Base-by-base conservation (phyloP, 1,140 invertebrate genomes). In the Mamestra configurata region DNA sequence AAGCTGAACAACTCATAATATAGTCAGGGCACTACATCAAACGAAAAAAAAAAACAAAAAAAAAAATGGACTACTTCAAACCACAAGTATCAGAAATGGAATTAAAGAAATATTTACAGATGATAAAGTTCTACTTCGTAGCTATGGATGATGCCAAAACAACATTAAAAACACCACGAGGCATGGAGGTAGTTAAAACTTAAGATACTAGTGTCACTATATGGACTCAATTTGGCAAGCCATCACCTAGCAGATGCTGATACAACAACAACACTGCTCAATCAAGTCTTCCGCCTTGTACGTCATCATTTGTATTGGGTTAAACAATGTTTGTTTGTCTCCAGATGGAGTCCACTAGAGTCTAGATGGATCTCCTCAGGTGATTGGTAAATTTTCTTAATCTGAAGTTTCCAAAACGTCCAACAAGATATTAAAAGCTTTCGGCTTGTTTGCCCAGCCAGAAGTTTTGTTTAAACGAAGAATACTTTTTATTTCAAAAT, bases 221-320 rank as follows among this genome's bases (percentile, higher is more conserved):
- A 57, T 24, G 22, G 18, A 27, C 8, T 13, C 57, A 61, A 61
- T 31, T 61, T 61, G 57, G 24, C 57, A 61, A 61, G n/a, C 57
- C 24, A 27, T 61, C 27, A 31, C 7, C 53, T 24, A 55, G 22
- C 22, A 24, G 22, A 55, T 55, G 53, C 22, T 55, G 24, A 18
- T 55, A 24, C 53, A 55, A 27, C 18, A 53, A 20, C 22, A 22
- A 22, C 51, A 53, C 53, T 55, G 13, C 22, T 24, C 53, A 55
- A 55, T 55, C 22, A 24, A 55, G 53, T 55, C 53, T 55, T 55
- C 22, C 53, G 22, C 4, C 22, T 24, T 24, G 20, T 55, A 55
- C 53, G 53, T 55, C 53, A 55, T 55, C 53, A 27, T 24, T 49
- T 6, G 20, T 55, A 55, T 55, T 27, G 13, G 22, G 53, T 24